These are phyloP conservation scores for Bubo scandiacus DNA, from an alignment of 2,113 vertebrate species.

Conservation along the genomic window DNA sequence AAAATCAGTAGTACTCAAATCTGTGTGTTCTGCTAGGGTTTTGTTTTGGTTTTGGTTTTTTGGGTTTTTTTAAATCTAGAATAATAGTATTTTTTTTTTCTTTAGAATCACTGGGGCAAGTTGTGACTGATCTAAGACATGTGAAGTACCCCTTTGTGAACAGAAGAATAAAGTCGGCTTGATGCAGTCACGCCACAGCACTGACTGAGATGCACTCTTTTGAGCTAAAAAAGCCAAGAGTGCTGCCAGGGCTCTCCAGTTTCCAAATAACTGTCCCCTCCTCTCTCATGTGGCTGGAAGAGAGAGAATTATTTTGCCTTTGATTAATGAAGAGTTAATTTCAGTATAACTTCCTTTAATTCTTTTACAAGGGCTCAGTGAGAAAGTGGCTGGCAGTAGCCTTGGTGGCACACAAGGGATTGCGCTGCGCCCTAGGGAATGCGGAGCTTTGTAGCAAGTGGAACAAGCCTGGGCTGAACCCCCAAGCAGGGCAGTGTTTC, in stretches of 20 bases:
- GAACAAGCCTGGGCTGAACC: neutral
- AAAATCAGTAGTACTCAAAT: neutral
- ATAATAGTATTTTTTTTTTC: neutral
- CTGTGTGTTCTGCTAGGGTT: neutral
- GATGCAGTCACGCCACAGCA: neutral
- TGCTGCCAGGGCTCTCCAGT: neutral
- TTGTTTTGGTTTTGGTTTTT: neutral
- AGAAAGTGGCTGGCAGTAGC: rapidly evolving
- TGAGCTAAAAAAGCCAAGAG: neutral
- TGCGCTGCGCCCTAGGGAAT: neutral
- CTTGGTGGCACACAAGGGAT: neutral
- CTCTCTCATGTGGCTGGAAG: neutral
- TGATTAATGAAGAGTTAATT: neutral
- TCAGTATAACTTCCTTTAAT: neutral
- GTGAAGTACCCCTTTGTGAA: neutral
- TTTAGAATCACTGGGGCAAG: neutral
- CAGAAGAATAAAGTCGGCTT: neutral
- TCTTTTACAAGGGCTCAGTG: neutral
- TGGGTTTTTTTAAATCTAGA: neutral
- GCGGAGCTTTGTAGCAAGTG: neutral
- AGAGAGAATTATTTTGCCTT: neutral
- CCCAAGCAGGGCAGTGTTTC: neutral
- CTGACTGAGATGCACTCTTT: neutral
- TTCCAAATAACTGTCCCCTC: neutral
- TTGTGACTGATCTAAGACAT: conserved; percentile 5